Conservation (phyloP, 2,888 invertebrate species). For the Drosophila cognata region DNA sequence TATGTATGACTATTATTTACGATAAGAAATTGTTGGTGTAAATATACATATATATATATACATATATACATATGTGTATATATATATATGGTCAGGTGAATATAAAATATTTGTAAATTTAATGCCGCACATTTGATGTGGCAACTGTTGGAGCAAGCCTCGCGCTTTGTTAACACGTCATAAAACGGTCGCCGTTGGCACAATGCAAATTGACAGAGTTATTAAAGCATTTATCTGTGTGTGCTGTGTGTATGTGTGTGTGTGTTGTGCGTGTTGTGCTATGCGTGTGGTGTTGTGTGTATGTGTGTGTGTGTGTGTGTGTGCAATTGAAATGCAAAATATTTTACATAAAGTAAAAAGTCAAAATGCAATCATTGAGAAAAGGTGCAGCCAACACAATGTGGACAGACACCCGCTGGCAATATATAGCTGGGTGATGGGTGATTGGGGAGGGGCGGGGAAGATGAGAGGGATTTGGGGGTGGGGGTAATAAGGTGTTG, state of each 20-base stretch:
- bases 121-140: not conserved
- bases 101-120: not conserved
- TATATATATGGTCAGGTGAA: not conserved
- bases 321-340: conserved; percentile 77
- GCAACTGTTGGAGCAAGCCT: conserved; percentile 33
- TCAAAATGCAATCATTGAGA: conserved; percentile 71
- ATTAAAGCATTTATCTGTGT: conserved; percentile 49
- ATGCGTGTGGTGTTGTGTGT: conserved; percentile 12
- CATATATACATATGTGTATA: not conserved
- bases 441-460: not conserved
- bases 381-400: conserved; percentile 53
- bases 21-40: not conserved
- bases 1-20: not conserved
- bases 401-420: conserved; percentile 25
- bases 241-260: conserved; percentile 22
- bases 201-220: conserved; percentile 55
- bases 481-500: not conserved
- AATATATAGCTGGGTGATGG: not conserved
- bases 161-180: conserved; percentile 39
- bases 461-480: no score
- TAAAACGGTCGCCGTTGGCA: conserved; percentile 17
- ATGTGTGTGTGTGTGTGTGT: conserved; percentile 19
- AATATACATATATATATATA: not conserved
- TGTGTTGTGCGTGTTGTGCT: conserved; percentile 32
- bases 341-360: conserved; percentile 56